phyloP scores from a whole-genome alignment of 2,113 vertebrate genomes.

The Otolemur garnettii region DNA sequence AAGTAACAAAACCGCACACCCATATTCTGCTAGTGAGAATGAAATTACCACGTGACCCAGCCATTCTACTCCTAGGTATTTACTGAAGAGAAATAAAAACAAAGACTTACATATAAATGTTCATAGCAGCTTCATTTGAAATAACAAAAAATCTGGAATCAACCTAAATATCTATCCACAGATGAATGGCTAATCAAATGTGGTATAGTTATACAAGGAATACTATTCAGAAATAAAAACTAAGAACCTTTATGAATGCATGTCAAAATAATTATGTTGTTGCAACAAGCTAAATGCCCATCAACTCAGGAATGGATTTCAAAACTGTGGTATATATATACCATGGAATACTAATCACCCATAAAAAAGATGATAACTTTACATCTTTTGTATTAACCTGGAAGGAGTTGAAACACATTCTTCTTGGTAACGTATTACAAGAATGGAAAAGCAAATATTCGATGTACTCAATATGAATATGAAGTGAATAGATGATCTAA shows the following conservation, averaged over 20 bases:
- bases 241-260: background rate
- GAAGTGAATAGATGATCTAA: too few relatives aligned
- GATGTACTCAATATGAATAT: too few relatives aligned
- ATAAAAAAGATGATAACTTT: too few relatives aligned
- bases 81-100: conserved; percentile 38
- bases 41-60: background rate
- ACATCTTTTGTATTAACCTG: too few relatives aligned
- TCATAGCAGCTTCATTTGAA: conserved; percentile 23
- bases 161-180: background rate
- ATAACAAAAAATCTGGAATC: background rate
- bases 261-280: conserved; percentile 23
- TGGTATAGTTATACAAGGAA: background rate
- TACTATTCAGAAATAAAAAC: conserved; percentile 47
- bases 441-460: too few relatives aligned
- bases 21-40: background rate
- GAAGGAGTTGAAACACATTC: too few relatives aligned
- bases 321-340: too few relatives aligned
- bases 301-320: too few relatives aligned
- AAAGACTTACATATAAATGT: background rate
- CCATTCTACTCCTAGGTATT: background rate
- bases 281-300: too few relatives aligned
- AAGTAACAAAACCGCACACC: background rate
- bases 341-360: too few relatives aligned
- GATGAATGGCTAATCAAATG: background rate
- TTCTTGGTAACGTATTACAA: too few relatives aligned